These are phyloP conservation scores for Tiliqua scincoides DNA, from an alignment of 2,113 vertebrate genomes.

Conservation along the genomic window DNA sequence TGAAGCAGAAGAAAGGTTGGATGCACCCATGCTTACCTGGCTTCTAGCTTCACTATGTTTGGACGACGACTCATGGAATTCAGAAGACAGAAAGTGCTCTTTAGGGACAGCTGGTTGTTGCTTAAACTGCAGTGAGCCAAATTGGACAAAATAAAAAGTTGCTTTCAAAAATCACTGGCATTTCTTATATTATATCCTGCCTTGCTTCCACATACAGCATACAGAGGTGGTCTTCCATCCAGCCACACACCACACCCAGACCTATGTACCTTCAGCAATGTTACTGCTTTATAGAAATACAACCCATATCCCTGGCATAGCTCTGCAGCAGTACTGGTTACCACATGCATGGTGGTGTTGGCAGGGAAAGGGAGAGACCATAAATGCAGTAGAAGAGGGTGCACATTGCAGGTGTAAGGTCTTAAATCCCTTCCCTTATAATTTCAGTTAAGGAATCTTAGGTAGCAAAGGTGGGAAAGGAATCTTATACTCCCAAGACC, in stretches of 20 bases:
- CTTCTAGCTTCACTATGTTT: constrained; percentile 70
- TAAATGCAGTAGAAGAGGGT: not conserved
- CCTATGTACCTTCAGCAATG: too few relatives aligned
- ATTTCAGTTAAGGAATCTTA: not conserved
- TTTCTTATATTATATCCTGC: too few relatives aligned
- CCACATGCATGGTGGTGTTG: not conserved
- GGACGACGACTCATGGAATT: constrained; percentile 61
- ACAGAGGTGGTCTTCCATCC: too few relatives aligned
- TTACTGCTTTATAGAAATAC: not conserved
- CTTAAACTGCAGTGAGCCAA: constrained; percentile 77
- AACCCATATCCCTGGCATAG: not conserved
- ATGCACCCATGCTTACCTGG: constrained; percentile 75
- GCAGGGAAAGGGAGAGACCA: not conserved
- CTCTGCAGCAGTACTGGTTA: not conserved
- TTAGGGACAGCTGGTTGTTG: constrained; percentile 73
- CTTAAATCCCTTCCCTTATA: not conserved
- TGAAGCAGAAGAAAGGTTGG: not conserved
- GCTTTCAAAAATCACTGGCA: not conserved
- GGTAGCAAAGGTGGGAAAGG: not conserved
- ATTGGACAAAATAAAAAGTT: not conserved
- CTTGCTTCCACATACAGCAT: too few relatives aligned
- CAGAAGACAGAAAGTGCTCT: constrained; percentile 74
- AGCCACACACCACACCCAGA: too few relatives aligned
- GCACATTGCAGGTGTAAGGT: not conserved
- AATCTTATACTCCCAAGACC: too few relatives aligned